A percentile compares a stretch with the other conserved stretches of the same genome.
phyloP scores from a whole-genome alignment of 2,888 invertebrate species.

The Mythimna vitellina region DNA sequence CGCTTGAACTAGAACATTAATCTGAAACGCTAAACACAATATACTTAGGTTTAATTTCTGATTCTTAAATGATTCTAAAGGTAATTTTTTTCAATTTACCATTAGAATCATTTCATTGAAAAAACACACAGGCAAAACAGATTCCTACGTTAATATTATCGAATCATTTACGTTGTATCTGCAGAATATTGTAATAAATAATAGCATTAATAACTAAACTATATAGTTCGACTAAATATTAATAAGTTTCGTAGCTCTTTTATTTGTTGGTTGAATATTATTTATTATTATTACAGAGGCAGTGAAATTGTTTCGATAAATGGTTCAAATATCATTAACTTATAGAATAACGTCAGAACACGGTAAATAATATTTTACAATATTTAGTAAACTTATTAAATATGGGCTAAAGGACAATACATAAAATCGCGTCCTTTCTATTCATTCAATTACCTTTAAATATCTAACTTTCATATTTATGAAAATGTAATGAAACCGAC shows the following conservation, averaged over 20 bases:
- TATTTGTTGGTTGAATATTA: background rate
- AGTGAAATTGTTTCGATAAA: slow-evolving; percentile 5
- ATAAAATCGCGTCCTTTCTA: no score
- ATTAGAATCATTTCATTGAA: background rate
- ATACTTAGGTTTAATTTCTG: no score
- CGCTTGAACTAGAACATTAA: background rate
- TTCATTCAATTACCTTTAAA: background rate
- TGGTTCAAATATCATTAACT: background rate
- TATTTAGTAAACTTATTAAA: background rate
- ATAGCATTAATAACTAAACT: no score
- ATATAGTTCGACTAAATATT: background rate
- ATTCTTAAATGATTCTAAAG: no score
- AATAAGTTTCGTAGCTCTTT: background rate
- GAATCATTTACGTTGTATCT: background rate
- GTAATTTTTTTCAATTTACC: no score
- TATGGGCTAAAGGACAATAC: no score
- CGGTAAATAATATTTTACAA: background rate
- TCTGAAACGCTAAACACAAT: background rate
- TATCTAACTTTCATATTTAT: background rate
- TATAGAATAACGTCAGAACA: background rate
- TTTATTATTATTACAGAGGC: background rate
- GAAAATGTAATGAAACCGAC: background rate
- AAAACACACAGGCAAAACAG: no score
- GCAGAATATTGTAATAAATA: background rate
- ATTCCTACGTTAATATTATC: background rate